Conservation (phyloP, 2,113 vertebrate genomes). For the Lophochroa leadbeateri region DNA sequence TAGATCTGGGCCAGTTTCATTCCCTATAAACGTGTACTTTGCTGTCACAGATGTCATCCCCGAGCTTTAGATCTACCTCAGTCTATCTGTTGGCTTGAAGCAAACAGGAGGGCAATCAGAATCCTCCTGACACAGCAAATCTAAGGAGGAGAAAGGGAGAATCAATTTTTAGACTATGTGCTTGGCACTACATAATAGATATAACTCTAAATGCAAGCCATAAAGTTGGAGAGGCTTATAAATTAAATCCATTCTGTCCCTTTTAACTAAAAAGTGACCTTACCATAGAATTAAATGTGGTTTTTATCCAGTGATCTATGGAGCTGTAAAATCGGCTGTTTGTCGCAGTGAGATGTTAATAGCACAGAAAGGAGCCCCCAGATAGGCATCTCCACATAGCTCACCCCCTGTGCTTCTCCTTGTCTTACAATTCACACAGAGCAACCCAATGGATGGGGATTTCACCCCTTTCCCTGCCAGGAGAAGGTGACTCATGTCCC, state of each 20-base stretch:
- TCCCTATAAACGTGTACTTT: neutral
- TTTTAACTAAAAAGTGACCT: constrained; percentile 70
- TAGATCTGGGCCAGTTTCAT: neutral
- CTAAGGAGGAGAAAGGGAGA: constrained; percentile 20
- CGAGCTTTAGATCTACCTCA: neutral
- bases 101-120: neutral
- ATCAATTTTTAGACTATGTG: constrained; percentile 63
- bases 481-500: neutral
- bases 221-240: constrained; percentile 68
- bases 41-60: neutral
- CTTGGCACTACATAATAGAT: constrained; percentile 58
- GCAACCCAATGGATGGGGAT: neutral
- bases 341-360: neutral
- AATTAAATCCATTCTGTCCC: constrained; percentile 63
- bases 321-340: constrained; percentile 40
- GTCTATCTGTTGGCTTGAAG: constrained; percentile 27
- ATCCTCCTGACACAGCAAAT: constrained; percentile 53
- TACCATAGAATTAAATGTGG: constrained; percentile 54
- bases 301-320: constrained; percentile 46
- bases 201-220: constrained; percentile 59
- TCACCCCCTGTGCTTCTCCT: neutral
- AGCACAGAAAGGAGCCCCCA: neutral
- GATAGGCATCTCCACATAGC: neutral
- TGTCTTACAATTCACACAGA: neutral
- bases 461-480: neutral